Percentiles rank a stretch among this genome's conserved stretches.
Conservation (phyloP, 2,797 vertebrate species). For the Apogon hyalosoma region DNA sequence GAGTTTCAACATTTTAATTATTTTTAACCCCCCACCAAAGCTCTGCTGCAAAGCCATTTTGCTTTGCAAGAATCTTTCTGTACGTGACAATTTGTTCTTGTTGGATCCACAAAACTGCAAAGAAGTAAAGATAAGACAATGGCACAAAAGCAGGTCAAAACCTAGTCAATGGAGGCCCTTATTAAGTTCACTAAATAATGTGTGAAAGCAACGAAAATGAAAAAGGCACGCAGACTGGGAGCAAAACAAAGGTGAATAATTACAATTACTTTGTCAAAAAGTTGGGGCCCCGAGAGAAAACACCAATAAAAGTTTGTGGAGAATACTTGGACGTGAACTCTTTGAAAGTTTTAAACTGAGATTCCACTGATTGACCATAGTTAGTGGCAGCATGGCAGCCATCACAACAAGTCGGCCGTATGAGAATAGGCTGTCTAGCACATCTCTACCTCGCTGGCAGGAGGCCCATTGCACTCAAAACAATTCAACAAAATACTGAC, state of each 20-base stretch:
- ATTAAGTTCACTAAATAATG: neutral
- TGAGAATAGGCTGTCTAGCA: constrained; percentile 41
- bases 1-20: constrained; percentile 35
- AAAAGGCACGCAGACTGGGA: neutral
- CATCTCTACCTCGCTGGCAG: constrained; percentile 39
- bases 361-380: constrained; percentile 37
- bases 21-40: constrained; percentile 43
- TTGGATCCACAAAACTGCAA: constrained; percentile 33
- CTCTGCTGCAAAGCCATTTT: constrained; percentile 13
- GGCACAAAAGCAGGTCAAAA: neutral
- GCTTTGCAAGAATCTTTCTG: constrained; percentile 6
- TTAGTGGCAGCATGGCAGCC: constrained; percentile 42
- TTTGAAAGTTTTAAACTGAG: constrained; percentile 28
- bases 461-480: constrained; percentile 44
- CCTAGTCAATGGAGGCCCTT: neutral
- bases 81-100: constrained; percentile 26
- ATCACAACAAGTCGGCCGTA: constrained; percentile 21
- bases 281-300: neutral
- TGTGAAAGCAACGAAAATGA: neutral
- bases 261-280: neutral
- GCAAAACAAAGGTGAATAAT: neutral
- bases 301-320: constrained; percentile 11
- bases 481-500: constrained; percentile 29
- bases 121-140: constrained; percentile 4
- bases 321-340: constrained; percentile 13